Evolutionary conservation across 2,888 invertebrate genomes (phyloP).

Genomic region (Charanyca ferruginea): DNA sequence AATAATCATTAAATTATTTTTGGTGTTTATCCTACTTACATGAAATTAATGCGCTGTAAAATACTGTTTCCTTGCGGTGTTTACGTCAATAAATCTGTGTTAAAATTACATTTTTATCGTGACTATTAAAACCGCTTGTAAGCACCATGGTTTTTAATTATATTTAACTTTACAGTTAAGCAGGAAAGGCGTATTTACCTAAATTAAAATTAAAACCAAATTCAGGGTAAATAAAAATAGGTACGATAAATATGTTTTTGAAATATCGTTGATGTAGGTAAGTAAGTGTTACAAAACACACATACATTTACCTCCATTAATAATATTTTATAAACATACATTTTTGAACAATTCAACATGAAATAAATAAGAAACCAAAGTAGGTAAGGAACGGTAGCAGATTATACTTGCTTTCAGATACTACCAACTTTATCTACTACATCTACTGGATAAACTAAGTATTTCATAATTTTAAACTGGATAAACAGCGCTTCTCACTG

Average conservation of each 20-base stretch:
- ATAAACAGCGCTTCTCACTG: slow-evolving; percentile 52
- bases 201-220: slow-evolving; percentile 3
- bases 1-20: neutral
- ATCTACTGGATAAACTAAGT: slow-evolving; percentile 34
- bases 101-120: slow-evolving; percentile 30
- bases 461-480: slow-evolving; percentile 62
- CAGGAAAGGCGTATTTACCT: neutral
- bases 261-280: too few relatives aligned
- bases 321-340: too few relatives aligned
- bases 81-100: slow-evolving; percentile 26
- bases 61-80: slow-evolving; percentile 10
- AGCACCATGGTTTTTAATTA: slow-evolving; percentile 19
- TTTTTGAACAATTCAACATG: too few relatives aligned
- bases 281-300: too few relatives aligned
- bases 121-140: slow-evolving; percentile 22
- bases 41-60: slow-evolving; percentile 22
- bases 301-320: too few relatives aligned
- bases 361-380: neutral
- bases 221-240: neutral
- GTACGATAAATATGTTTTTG: too few relatives aligned
- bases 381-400: slow-evolving; percentile 15
- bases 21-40: neutral
- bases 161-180: neutral
- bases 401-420: slow-evolving; percentile 24
- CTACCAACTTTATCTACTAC: slow-evolving; percentile 30